Base-by-base conservation (phyloP, 1,140 invertebrate species). In the Drosophila erecta region DNA sequence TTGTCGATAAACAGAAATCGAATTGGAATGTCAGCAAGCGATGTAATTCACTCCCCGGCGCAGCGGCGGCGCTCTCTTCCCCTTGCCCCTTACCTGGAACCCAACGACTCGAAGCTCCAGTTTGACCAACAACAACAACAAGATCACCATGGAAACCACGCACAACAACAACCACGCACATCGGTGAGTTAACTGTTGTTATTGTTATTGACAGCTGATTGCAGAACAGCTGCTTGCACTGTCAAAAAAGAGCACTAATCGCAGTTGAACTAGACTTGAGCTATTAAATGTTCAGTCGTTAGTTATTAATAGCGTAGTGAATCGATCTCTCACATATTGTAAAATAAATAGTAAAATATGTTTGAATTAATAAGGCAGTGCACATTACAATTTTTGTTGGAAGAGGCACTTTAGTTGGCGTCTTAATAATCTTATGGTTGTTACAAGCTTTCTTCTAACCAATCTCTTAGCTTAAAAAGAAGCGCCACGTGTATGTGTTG, bases 11-110 rank as follows among this genome's bases (percentile, higher is more conserved):
- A 14, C 50, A 27, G 66, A n/a, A 70, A 70, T 70, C 65, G 50
- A 2, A 6, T 70, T 4, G 70, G 35, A 57, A 70, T 70, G 66
- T 57, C 40, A 10, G n/a, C 65, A 35, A 70, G 64, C 27, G 17
- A 43, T n/a, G 35, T 70, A 7, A 20, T 56, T 40, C 12, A 35
- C 12, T 47, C 15, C 24, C 35, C 37, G 41, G 35, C 41, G 2
- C 27, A 35, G 30, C 40, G 15, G 6, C 33, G 3, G 8, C 59
- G 14, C 37, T 24, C 22, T 4, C 47, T 30, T 5, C 20, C 43
- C 12, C 17, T 17, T 20, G 3, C 43, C 43, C 44, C 2, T 6
- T 4, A 22, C 6, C 14, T 11, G 0, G 33, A 27, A 2, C 6
- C 35, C 4, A 4, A 44, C 1, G 22, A 15, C 47, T 8, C 17